phyloP scores from a whole-genome alignment of 2,797 vertebrate species.

The Erithacus rubecula region DNA sequence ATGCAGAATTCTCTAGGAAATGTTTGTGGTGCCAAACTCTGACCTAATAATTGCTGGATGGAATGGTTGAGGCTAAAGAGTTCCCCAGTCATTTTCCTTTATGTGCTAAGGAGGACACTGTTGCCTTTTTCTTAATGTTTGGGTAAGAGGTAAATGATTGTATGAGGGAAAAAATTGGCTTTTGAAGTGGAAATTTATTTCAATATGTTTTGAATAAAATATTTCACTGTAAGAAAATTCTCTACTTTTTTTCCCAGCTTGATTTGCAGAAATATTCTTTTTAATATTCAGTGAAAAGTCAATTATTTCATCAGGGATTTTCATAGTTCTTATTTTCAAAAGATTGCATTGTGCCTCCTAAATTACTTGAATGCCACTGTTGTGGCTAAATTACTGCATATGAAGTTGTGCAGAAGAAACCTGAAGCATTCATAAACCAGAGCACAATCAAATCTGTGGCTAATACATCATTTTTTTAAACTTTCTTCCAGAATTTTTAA shows the following conservation, averaged over 20 bases:
- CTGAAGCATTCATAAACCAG: not conserved
- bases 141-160: not conserved
- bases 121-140: not conserved
- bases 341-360: not conserved
- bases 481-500: not conserved
- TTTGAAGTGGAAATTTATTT: slow-evolving; percentile 26
- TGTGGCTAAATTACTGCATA: not conserved
- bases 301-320: slow-evolving; percentile 1
- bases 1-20: not conserved
- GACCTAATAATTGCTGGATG: not conserved
- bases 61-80: not conserved
- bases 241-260: not conserved
- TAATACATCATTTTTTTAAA: not conserved
- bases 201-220: not conserved
- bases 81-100: not conserved
- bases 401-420: not conserved
- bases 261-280: not conserved
- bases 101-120: not conserved
- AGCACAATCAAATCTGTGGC: not conserved
- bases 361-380: not conserved
- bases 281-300: slow-evolving; percentile 3
- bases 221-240: not conserved
- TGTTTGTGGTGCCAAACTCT: not conserved
- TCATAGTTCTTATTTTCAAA: not conserved
- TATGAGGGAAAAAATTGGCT: not conserved